phyloP scores from a whole-genome alignment of 1,140 invertebrate species.

The Anoplophora glabripennis region DNA sequence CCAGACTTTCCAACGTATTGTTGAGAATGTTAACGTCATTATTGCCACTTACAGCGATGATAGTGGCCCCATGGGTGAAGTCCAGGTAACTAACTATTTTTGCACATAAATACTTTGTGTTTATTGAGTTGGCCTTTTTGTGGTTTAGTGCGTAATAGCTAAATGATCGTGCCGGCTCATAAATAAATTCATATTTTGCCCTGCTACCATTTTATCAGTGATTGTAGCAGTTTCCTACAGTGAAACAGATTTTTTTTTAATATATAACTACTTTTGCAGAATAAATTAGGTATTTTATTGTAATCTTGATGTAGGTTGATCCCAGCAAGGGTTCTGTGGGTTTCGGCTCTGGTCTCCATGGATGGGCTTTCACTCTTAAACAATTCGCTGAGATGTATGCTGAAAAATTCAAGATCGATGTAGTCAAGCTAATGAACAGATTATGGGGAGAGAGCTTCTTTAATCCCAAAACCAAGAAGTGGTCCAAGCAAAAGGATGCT shows the following conservation, averaged over 20 bases:
- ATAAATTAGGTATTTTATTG: not conserved
- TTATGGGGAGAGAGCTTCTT: slow-evolving; percentile 99
- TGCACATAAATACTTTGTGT: not conserved
- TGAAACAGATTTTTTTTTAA: slow-evolving; percentile 29
- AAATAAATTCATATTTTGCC: slow-evolving; percentile 40
- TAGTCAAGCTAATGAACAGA: slow-evolving; percentile 94
- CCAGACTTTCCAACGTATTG: slow-evolving; percentile 99
- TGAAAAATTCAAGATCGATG: slow-evolving; percentile 97
- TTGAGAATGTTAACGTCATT: slow-evolving; percentile 99
- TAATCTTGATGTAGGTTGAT: slow-evolving; percentile 64
- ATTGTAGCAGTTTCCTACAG: slow-evolving; percentile 37
- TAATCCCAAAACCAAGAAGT: slow-evolving; percentile 96
- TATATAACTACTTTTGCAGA: not conserved
- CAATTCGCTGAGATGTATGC: slow-evolving; percentile 99
- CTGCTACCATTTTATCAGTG: slow-evolving; percentile 28
- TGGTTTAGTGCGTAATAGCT: slow-evolving; percentile 6
- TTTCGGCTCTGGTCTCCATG: slow-evolving; percentile 98
- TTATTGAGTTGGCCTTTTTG: slow-evolving; percentile 8
- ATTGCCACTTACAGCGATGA: slow-evolving; percentile 99
- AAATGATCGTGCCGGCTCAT: slow-evolving; percentile 27
- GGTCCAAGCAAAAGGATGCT: slow-evolving; percentile 85
- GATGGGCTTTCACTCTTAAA: slow-evolving; percentile 99
- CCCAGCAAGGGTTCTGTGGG: slow-evolving; percentile 98
- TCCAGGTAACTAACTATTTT: slow-evolving; percentile 64
- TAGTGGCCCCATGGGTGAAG: slow-evolving; percentile 97